A percentile compares a stretch with the other conserved stretches of the same genome.
Conservation (phyloP, 2,113 vertebrate genomes). For the Macquaria australasica region DNA sequence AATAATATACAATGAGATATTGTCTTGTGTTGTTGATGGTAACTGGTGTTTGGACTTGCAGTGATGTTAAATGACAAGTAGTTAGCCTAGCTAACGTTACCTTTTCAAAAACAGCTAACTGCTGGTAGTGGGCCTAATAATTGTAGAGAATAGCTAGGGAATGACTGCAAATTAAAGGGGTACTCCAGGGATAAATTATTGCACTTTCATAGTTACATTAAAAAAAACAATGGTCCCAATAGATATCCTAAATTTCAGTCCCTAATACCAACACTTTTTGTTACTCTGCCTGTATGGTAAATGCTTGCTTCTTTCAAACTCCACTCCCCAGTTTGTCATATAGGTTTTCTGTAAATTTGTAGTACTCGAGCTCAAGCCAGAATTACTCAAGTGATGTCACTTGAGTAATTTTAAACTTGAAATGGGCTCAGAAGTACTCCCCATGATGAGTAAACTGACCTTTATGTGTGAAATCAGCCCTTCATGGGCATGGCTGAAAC, state of each 20-base stretch:
- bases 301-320: neutral
- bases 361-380: neutral
- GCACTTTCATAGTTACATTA: no score
- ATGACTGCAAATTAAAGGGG: neutral
- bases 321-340: neutral
- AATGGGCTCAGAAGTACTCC: neutral
- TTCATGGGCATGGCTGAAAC: neutral
- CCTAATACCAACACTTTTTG: neutral
- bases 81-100: neutral
- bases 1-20: conserved; percentile 2
- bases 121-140: neutral
- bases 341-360: neutral
- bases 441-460: neutral
- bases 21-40: conserved; percentile 19
- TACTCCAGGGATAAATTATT: neutral
- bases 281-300: neutral
- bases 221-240: neutral
- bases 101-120: neutral
- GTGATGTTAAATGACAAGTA: neutral
- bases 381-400: neutral
- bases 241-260: neutral
- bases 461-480: neutral
- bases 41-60: neutral
- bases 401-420: neutral
- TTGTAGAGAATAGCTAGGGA: neutral